Percentiles rank a stretch among this genome's conserved stretches.
Evolutionary conservation across 2,113 vertebrate genomes (phyloP).

Genomic region (Pomatostomus ruficeps): DNA sequence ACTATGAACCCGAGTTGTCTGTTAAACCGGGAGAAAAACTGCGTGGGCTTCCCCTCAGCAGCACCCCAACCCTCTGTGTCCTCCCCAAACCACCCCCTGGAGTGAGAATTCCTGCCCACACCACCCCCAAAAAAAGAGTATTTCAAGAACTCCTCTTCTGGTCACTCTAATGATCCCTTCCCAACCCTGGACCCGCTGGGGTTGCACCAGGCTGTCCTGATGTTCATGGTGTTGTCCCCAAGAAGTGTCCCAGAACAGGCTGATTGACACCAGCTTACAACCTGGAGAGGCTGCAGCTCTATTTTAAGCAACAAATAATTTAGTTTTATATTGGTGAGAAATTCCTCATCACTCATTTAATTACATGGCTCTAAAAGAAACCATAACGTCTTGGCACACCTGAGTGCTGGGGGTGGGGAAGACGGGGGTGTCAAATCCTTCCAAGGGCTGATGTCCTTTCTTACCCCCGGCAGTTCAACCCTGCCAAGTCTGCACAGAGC

Average conservation of each 20-base stretch:
- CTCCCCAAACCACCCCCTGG: fast-evolving
- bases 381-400: background rate
- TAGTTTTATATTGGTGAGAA: slow-evolving; percentile 20
- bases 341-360: slow-evolving; percentile 34
- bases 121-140: background rate
- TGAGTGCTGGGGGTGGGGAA: background rate
- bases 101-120: background rate
- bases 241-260: background rate
- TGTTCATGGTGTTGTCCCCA: background rate
- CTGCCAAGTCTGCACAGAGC: background rate
- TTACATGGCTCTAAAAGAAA: background rate
- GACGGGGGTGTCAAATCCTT: background rate
- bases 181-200: fast-evolving
- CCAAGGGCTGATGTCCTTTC: background rate
- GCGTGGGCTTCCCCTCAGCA: background rate
- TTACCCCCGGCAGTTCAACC: background rate
- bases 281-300: background rate
- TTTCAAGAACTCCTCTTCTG: background rate
- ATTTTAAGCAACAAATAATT: slow-evolving; percentile 38
- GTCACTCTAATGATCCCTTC: background rate
- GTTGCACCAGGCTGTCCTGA: fast-evolving
- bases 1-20: background rate
- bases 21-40: background rate
- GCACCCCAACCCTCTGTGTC: background rate
- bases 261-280: background rate